phyloP scores from a whole-genome alignment of 2,888 invertebrate genomes.

The Melipona beecheii region DNA sequence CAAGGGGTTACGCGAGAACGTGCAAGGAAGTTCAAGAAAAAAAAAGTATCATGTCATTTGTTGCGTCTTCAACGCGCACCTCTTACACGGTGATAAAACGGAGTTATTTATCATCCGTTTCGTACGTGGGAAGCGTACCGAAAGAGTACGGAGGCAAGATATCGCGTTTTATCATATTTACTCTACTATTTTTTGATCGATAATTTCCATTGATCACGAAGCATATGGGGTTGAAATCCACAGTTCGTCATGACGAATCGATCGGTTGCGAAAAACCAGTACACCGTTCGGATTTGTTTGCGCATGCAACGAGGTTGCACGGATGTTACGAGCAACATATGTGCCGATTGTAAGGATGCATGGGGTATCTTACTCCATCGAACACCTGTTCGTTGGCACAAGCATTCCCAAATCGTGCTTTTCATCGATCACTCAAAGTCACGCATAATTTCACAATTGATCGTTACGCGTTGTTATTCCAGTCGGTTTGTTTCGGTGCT shows the following conservation, averaged over 20 bases:
- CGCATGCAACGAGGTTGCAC: conserved; percentile 71
- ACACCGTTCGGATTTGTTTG: conserved; percentile 46
- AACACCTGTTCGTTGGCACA: conserved; percentile 75
- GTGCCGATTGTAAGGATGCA: conserved; percentile 69
- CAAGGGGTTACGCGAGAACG: conserved; percentile 27
- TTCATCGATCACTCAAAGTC: conserved; percentile 15
- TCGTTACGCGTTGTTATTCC: too few relatives aligned
- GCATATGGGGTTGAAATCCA: conserved; percentile 59
- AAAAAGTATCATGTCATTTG: conserved; percentile 36
- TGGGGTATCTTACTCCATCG: conserved; percentile 62
- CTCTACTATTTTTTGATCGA: not conserved
- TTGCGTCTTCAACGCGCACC: conserved; percentile 7
- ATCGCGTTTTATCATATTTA: not conserved
- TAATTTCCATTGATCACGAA: conserved; percentile 45
- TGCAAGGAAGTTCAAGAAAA: conserved; percentile 8
- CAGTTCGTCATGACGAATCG: conserved; percentile 71
- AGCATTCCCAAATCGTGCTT: conserved; percentile 56
- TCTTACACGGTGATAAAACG: conserved; percentile 25
- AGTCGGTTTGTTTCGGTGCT: too few relatives aligned
- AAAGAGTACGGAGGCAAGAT: not conserved
- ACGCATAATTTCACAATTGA: too few relatives aligned
- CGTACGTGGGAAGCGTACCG: conserved; percentile 1
- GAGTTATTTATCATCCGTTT: conserved; percentile 34
- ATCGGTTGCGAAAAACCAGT: conserved; percentile 72
- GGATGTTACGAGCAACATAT: conserved; percentile 79